These are phyloP conservation scores for Melospiza melodia DNA, from an alignment of 2,113 vertebrate species.

Conservation along the genomic window DNA sequence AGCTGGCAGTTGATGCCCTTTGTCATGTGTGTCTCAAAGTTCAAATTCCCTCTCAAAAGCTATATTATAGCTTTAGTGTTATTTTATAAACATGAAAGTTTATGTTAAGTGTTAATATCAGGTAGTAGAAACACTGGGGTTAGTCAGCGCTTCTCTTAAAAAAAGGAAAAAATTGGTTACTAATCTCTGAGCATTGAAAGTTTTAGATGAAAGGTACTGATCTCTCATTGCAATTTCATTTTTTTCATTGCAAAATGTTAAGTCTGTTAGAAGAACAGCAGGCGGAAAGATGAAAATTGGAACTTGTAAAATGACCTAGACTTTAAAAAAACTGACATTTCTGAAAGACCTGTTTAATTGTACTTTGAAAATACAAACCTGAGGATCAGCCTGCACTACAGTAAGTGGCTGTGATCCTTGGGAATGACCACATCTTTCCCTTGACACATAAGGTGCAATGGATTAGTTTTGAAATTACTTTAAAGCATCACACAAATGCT, in stretches of 20 bases:
- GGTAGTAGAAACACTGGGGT: background rate
- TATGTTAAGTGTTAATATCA: background rate
- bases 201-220: background rate
- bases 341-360: background rate
- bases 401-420: background rate
- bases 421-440: background rate
- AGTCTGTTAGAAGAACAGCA: background rate
- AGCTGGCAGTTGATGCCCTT: background rate
- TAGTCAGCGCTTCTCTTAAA: background rate
- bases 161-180: background rate
- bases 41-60: background rate
- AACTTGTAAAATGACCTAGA: background rate
- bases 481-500: background rate
- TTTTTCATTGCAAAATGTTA: background rate
- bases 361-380: background rate
- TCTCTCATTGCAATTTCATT: background rate
- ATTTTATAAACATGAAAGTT: background rate
- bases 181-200: background rate
- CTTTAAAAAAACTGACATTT: background rate
- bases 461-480: background rate
- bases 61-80: background rate
- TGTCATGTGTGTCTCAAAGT: background rate
- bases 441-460: background rate
- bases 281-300: background rate
- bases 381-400: background rate